phyloP scores from a whole-genome alignment of 2,797 vertebrate genomes.

The Myripristis jacobus region DNA sequence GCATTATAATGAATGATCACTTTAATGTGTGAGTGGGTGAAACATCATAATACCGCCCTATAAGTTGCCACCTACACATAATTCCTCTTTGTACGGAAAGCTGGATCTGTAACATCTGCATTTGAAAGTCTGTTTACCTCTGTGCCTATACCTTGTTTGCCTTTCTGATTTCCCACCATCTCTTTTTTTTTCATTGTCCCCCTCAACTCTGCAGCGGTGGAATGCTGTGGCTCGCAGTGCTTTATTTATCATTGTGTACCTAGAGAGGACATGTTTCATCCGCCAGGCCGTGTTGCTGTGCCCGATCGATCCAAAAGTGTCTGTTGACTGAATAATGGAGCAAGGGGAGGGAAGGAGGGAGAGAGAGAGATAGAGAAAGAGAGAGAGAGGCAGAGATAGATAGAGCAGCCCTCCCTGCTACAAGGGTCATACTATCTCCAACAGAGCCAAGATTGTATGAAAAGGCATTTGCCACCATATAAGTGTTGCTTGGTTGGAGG shows the following conservation, averaged over 20 bases:
- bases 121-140: conserved; percentile 60
- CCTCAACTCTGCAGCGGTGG: conserved; percentile 64
- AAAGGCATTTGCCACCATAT: conserved; percentile 47
- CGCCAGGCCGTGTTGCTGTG: conserved; percentile 80
- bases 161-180: conserved; percentile 65
- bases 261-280: conserved; percentile 87
- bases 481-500: conserved; percentile 42
- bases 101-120: conserved; percentile 59
- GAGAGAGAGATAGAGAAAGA: conserved; percentile 5
- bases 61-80: conserved; percentile 58
- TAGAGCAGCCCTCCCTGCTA: conserved; percentile 36
- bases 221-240: conserved; percentile 73
- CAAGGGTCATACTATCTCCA: conserved; percentile 23
- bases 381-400: conserved; percentile 34
- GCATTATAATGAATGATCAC: conserved; percentile 71
- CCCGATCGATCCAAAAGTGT: conserved; percentile 83
- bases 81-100: conserved; percentile 17
- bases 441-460: conserved; percentile 47
- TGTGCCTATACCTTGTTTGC: conserved; percentile 59
- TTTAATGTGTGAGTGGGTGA: conserved; percentile 75
- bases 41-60: conserved; percentile 59
- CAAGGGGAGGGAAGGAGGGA: conserved; percentile 49
- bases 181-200: conserved; percentile 46
- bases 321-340: conserved; percentile 83
- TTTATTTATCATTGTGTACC: conserved; percentile 88